Evolutionary conservation across 2,797 vertebrate species (phyloP), one percentile per base, ranked within the genome.

Genomic region (Sus cebifrons): DNA sequence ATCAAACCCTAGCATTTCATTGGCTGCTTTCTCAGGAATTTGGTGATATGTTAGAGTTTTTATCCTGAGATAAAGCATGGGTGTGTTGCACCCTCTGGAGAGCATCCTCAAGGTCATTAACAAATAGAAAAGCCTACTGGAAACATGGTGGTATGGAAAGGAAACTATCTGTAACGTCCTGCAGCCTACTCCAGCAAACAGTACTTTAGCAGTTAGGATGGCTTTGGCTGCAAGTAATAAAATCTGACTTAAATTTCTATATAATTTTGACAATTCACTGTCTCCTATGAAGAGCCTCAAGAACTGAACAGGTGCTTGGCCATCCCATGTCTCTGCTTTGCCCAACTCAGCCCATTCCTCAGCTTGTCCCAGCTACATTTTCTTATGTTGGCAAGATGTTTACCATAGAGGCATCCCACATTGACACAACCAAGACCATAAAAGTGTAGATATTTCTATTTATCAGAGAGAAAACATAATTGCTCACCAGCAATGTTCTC

Each of bases 21-120:
- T 94, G 91, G 52, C 79, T 83, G 40, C 20, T 64, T 92, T 91
- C 60, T 91, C 32, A 27, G 70, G 62, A 90, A 83, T 49, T 86
- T 70, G 8, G 25, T 83, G 89, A 81, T 75, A 89, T 92, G 84
- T 70, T 17, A 94, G 68, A 92, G 54, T 68, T 81, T 82, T 89
- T 87, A 89, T 89, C 92, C 14, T 40, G 62, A 73, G 32, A 94
- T 86, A 89, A 96, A 91, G 92, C 15, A 20, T 14, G 60, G 84
- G 89, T 87, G 56, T 81, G 56, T 84, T 83, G 65, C 7, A 32
- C 23, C 29, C 25, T 86, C 36, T 87, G 71, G 44, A 89, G 67
- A 94, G 65, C 86, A 86, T 56, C 29, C 40, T 82, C 3, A 0
- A 21, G 58, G 36, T 15, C 32, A 83, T 75, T 75, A 58, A 79